phyloP scores from a whole-genome alignment of 2,113 vertebrate species.

The Saccopteryx bilineata region DNA sequence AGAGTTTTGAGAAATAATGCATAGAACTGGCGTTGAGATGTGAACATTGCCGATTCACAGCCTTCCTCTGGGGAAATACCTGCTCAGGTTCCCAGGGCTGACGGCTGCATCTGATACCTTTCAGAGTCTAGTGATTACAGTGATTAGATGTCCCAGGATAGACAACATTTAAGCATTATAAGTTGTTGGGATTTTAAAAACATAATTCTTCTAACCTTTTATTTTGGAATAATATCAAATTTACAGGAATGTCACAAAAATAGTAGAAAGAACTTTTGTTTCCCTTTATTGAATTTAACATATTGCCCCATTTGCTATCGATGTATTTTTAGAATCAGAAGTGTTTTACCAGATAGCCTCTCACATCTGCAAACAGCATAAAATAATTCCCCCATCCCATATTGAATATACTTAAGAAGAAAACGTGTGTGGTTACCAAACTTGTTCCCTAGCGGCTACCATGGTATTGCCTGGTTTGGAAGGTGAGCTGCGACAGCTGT shows the following conservation, averaged over 20 bases:
- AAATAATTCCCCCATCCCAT: not conserved
- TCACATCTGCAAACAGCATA: not conserved
- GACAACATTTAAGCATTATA: not conserved
- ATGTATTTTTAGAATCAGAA: constrained; percentile 19
- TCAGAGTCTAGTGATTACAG: not conserved
- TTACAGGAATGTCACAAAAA: not conserved
- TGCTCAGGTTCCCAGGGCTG: not conserved
- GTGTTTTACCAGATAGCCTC: not conserved
- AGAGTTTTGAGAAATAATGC: not conserved
- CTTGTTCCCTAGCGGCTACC: not conserved
- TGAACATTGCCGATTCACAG: not conserved
- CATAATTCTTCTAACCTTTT: not conserved
- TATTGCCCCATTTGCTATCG: not conserved
- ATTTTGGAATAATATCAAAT: constrained; percentile 46
- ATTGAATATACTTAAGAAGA: not conserved
- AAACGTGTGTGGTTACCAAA: not conserved
- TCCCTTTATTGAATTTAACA: constrained; percentile 2
- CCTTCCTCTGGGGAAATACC: not conserved
- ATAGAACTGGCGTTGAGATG: not conserved
- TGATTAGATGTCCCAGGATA: not conserved
- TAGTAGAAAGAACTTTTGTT: not conserved
- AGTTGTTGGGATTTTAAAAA: not conserved
- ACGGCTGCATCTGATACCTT: not conserved
- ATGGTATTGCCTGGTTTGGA: not conserved
- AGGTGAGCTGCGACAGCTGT: not conserved